Base-by-base conservation (phyloP, 1,140 invertebrate genomes). In the Leptinotarsa undecemlineata region DNA sequence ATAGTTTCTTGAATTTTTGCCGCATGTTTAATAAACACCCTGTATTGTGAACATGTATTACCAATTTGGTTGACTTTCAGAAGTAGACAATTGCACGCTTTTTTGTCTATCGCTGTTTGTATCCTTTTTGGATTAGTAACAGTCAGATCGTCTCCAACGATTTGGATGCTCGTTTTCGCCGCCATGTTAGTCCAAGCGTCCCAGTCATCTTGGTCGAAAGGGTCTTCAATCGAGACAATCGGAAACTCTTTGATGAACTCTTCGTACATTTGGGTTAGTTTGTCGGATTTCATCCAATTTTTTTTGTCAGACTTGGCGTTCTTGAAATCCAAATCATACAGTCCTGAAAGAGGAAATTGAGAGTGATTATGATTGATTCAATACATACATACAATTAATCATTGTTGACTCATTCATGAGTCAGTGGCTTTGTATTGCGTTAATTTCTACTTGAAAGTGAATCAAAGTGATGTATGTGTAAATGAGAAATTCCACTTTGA, bases 21-120 rank as follows among this genome's bases (percentile, higher is more conserved):
- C 26, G 5, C 26, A 26, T 26, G 26, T 26, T 26, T 8, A 33
- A 33, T 33, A 33, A 33, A 33, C 26, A 33, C 26, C 26, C 6
- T 33, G 0, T 11, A 11, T 42, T 11, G 33, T 11, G 4, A 42
- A 11, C 8, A 42, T 11, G 33, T 42, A 11, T 69, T 23, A 69
- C 98, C 98, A 82, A 99, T 99, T 88, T 99, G 98, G 86, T 99
- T 99, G 3, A 99, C 98, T 86, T 99, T 99, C 78, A 99, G 86
- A 48, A 99, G 87, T 23, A 99, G 88, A 82, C 96, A 98, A 86
- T 99, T 99, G 89, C 98, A 99, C 57, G 97, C 94, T 82, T 98
- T 97, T 89, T 97, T 95, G 63, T 99, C 97, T 71, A 99, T 93
- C 51, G 96, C 98, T 19, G 91, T 97, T 83, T 95, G 89, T 83